Evolutionary conservation across 1,140 invertebrate species (phyloP).

Genomic region (Lepidurus couesii): DNA sequence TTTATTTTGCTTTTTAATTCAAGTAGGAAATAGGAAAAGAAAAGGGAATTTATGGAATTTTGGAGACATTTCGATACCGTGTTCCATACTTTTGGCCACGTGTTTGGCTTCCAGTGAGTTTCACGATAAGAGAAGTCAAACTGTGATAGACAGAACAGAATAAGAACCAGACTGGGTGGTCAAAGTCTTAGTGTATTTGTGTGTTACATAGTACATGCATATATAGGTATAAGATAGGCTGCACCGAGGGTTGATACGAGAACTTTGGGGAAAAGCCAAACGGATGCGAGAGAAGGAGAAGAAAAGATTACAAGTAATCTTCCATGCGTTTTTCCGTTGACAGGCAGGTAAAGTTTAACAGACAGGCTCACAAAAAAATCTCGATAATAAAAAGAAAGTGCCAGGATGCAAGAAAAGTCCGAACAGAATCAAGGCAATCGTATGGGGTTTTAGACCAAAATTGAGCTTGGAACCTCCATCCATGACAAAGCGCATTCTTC

Average conservation of each 20-base stretch:
- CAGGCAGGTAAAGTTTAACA: not conserved
- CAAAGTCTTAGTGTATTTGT: not conserved
- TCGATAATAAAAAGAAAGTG: too few relatives aligned
- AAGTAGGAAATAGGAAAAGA: not conserved
- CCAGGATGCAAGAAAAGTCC: not conserved
- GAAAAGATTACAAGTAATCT: not conserved
- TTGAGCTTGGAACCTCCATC: not conserved
- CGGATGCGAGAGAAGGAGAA: not conserved
- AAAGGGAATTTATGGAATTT: not conserved
- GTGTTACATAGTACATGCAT: not conserved
- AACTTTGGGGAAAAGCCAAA: not conserved
- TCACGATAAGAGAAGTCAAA: not conserved
- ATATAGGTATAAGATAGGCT: not conserved
- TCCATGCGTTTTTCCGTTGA: not conserved
- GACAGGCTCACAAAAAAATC: not conserved
- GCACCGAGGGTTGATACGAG: not conserved
- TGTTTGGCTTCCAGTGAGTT: not conserved
- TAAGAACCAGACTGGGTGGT: not conserved
- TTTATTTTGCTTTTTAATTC: too few relatives aligned
- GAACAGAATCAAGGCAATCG: not conserved
- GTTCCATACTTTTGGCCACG: not conserved
- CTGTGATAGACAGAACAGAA: not conserved
- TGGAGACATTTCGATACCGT: not conserved
- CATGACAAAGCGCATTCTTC: not conserved
- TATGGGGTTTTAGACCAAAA: not conserved